Base-by-base conservation (phyloP, 2,797 vertebrate species). In the Crocidura indochinensis region DNA sequence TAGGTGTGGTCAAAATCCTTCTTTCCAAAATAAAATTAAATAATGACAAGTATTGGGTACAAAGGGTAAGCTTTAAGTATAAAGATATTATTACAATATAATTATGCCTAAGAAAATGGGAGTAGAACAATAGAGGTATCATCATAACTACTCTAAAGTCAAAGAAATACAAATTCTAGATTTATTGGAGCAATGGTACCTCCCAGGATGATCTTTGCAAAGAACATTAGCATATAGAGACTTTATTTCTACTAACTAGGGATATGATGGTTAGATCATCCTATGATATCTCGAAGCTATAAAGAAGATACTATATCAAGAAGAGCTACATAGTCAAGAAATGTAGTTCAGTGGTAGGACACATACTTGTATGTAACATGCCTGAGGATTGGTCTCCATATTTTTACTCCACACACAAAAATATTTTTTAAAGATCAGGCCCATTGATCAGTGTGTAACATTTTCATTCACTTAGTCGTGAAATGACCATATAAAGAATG, bases 171-270 rank as follows among this genome's bases (percentile, higher is more conserved):
- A 80, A 29, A 84, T 65, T 68, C 72, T 29, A 87, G 29, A 53
- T 69, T 92, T 72, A 53, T 60, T 73, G n/a, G 81, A 84, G 53
- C 20, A 77, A 75, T 84, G 11, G 27, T 3, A 64, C 46, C 8
- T 88, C 71, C 0, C 64, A 65, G 27, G 64, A 4, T 62, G 22
- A 88, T 31, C 26, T 87, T 76, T 85, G 49, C 7, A 26, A 88
- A 88, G 83, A 91, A 31, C 71, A 92, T 88, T 15, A 71, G 9
- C 26, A 19, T 38, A 78, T 44, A 69, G 15, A 6, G 19, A 82
- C 26, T 67, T 31, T 64, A 6, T 56, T 73, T 51, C 19, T 44
- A 81, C 74, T 0, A 80, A 14, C 11, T 60, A 91, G 5, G 49
- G 49, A 71, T 51, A 71, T 26, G 92, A 10, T 24, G 47, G 10